Conservation (phyloP, 1,140 invertebrate genomes). For the Lepeophtheirus salmonis region DNA sequence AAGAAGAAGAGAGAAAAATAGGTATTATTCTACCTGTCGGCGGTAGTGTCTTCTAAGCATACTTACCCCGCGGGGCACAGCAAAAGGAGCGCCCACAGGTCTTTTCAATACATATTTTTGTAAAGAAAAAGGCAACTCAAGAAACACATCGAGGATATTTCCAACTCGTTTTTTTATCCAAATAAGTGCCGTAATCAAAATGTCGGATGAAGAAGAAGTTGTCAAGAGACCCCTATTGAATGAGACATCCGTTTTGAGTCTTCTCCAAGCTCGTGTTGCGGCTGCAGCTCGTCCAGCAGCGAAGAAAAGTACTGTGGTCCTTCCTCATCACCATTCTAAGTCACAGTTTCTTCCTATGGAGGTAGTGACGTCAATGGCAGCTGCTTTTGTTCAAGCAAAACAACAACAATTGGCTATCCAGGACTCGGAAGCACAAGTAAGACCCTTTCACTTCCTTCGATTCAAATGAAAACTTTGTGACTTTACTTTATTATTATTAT, state of each 20-base stretch:
- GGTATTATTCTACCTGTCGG: background rate
- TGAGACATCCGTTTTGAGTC: background rate
- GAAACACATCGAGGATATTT: background rate
- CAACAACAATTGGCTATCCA: background rate
- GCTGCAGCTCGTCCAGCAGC: background rate
- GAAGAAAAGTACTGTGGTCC: background rate
- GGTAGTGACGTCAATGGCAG: background rate
- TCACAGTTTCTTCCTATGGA: background rate
- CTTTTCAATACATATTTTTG: background rate
- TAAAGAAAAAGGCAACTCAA: background rate
- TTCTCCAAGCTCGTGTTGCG: background rate
- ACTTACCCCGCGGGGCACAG: background rate
- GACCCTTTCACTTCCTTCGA: too few relatives aligned
- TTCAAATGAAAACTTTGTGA: too few relatives aligned
- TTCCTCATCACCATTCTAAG: too few relatives aligned
- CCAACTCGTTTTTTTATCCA: background rate
- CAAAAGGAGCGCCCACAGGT: background rate
- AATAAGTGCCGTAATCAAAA: background rate
- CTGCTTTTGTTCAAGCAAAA: background rate
- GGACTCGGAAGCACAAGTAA: background rate
- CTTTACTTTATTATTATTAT: too few relatives aligned
- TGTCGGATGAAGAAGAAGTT: background rate
- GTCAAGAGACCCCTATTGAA: background rate
- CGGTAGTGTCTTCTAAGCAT: background rate
- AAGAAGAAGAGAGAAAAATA: background rate